Conservation (phyloP, 2,888 invertebrate genomes). For the Idaea dimidiata region DNA sequence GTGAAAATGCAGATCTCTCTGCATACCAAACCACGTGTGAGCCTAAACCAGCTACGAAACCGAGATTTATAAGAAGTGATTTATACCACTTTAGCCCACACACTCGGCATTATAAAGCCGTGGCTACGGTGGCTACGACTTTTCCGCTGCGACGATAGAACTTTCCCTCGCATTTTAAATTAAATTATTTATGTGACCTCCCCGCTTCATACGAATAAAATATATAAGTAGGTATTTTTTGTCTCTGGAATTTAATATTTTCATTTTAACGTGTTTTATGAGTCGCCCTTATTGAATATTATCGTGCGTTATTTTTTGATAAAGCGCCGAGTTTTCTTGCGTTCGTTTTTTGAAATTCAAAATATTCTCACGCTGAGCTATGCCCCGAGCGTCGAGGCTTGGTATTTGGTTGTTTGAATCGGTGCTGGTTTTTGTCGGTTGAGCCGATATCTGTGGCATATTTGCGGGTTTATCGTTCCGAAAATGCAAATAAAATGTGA, state of each 20-base stretch:
- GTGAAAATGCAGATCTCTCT: slow-evolving; percentile 3
- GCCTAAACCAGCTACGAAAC: slow-evolving; percentile 25
- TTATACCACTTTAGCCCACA: slow-evolving; percentile 37
- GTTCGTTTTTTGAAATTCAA: slow-evolving; percentile 46
- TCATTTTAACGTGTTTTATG: slow-evolving; percentile 70
- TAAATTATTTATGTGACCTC: slow-evolving; percentile 60
- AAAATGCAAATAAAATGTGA: slow-evolving; percentile 33
- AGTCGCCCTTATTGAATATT: slow-evolving; percentile 67
- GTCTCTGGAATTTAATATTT: slow-evolving; percentile 74
- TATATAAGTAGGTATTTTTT: slow-evolving; percentile 47
- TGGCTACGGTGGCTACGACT: slow-evolving; percentile 25
- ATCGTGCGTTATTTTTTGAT: slow-evolving; percentile 68
- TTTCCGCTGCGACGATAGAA: slow-evolving; percentile 27
- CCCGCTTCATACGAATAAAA: slow-evolving; percentile 47
- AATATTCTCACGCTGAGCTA: slow-evolving; percentile 39
- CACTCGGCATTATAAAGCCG: slow-evolving; percentile 29
- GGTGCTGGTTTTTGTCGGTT: slow-evolving; percentile 26
- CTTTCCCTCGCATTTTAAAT: slow-evolving; percentile 48
- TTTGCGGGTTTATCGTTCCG: slow-evolving; percentile 31
- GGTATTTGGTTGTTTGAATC: slow-evolving; percentile 39
- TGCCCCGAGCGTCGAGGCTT: slow-evolving; percentile 11
- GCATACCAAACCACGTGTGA: slow-evolving; percentile 13
- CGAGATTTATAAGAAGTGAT: slow-evolving; percentile 41
- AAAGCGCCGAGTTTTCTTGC: slow-evolving; percentile 44
- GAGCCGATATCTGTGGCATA: slow-evolving; percentile 29